Evolutionary conservation across 2,113 vertebrate genomes (phyloP), one percentile per base, ranked within the genome.

Genomic region (Fulica atra): DNA sequence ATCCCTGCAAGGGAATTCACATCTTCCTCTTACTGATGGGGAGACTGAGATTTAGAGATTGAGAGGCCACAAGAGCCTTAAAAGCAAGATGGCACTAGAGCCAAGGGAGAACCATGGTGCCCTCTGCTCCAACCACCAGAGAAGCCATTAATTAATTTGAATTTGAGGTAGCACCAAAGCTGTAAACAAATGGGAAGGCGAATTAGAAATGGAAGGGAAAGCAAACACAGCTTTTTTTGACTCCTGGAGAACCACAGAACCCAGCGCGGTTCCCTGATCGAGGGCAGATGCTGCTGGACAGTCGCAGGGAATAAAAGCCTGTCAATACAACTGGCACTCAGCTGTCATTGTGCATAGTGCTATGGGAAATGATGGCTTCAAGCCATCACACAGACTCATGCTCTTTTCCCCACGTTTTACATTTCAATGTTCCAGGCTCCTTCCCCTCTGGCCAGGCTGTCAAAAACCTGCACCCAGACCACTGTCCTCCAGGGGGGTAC

Each of bases 261-360:
- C 50, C 69, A 73, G 44, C 2, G 25, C 23, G 29, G 63, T 51
- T 64, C 26, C 64, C 56, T 53, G 68, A 69, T 8, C 35, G 82
- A 69, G 54, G 53, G 36, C 48, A 71, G 35, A 1, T 69, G 81
- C 80, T 71, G 74, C 16, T 28, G 77, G 72, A 23, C 31, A 74
- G 46, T 10, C 72, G 14, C 84, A 63, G 40, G 6, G 71, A 93
- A 77, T 54, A 36, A 26, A 60, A 79, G 11, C 19, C 72, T 8
- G 7, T 50, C 92, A 54, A 17, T 25, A 48, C 40, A 42, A 36
- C 19, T 21, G 69, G 69, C 40, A 25, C 61, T 51, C 80, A 1
- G 0, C 2, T 51, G 66, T 44, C 91, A 50, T 44, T 65, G 29
- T 14, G 16, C 6, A 38, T 2, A 28, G 60, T 0, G 2, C 13